A percentile compares a stretch with the other conserved stretches of the same genome.
Conservation (phyloP, 1,140 invertebrate genomes). For the Drosophila parvula region DNA sequence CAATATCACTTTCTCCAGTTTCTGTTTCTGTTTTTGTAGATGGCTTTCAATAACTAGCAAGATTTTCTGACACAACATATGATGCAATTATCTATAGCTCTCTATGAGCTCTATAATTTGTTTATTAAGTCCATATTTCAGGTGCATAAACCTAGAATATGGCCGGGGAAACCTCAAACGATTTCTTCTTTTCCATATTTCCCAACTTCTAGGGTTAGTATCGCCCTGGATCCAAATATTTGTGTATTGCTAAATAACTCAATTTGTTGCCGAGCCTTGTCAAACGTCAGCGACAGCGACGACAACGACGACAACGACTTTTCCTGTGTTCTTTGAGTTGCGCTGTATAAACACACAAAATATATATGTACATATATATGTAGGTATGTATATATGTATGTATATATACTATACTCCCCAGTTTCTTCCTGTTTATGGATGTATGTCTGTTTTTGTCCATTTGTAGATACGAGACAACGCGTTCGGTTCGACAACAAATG, state of each 20-base stretch:
- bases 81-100: conserved; percentile 51
- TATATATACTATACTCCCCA: conserved; percentile 7
- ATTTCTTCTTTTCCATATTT: background rate
- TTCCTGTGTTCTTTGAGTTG: conserved; percentile 29
- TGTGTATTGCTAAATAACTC: conserved; percentile 61
- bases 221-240: conserved; percentile 13
- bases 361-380: conserved; percentile 13
- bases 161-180: too few species aligned
- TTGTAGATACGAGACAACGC: conserved; percentile 22
- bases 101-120: conserved; percentile 1
- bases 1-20: conserved; percentile 38
- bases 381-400: background rate
- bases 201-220: conserved; percentile 4
- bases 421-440: conserved; percentile 38
- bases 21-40: conserved; percentile 12
- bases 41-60: too few species aligned
- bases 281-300: conserved; percentile 26
- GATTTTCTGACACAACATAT: too few species aligned
- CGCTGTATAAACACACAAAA: conserved; percentile 40
- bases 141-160: background rate
- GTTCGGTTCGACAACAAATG: conserved; percentile 62
- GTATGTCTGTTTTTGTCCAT: conserved; percentile 29
- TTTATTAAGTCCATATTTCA: background rate
- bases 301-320: conserved; percentile 12
- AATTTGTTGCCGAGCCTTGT: conserved; percentile 66